Base-by-base conservation (phyloP, 2,797 vertebrate genomes). In the Dallia pectoralis region DNA sequence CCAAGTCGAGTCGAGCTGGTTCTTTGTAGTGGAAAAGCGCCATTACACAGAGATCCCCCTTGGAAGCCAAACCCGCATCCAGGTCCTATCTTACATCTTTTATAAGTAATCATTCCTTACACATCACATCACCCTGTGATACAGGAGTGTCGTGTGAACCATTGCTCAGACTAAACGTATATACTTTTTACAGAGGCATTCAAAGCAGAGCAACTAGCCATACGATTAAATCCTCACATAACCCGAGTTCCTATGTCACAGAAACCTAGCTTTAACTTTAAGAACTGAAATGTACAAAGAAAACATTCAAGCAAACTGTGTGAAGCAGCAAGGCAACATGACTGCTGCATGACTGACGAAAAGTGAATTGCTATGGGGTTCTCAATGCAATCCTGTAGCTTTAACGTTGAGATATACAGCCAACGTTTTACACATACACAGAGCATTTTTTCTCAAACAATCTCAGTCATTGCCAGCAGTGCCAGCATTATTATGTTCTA, bases 401-500 rank as follows among this genome's bases (percentile, higher is more conserved):
- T 73, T 79, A 79, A 82, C 79, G 53, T 61, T 19, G 74, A 82
- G 79, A 77, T 85, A 68, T 81, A 76, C 83, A 74, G 74, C 80
- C 76, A 70, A 74, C 48, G 73, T 69, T 33, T 64, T 53, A 66
- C 81, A 81, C 69, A 0, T 47, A 1, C 30, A 22, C 15, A 77
- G 22, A 59, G 7, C 77, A 82, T 11, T 44, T 85, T 79, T 32
- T 81, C 81, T 77, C 61, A 69, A 71, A 73, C 78, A 73, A 78
- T 77, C 83, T 81, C 80, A 74, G 77, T 74, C 11, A 67, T 51
- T 47, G 49, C 70, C 70, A 82, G 77, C 84, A 84, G 69, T 47
- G 49, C 74, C 69, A 81, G 77, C 85, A 82, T 84, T 81, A 69
- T 81, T 82, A 86, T 87, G 85, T 80, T 87, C 80, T 71, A 77